Conservation (phyloP, 2,113 vertebrate species). For the Thinocorus orbignyianus region DNA sequence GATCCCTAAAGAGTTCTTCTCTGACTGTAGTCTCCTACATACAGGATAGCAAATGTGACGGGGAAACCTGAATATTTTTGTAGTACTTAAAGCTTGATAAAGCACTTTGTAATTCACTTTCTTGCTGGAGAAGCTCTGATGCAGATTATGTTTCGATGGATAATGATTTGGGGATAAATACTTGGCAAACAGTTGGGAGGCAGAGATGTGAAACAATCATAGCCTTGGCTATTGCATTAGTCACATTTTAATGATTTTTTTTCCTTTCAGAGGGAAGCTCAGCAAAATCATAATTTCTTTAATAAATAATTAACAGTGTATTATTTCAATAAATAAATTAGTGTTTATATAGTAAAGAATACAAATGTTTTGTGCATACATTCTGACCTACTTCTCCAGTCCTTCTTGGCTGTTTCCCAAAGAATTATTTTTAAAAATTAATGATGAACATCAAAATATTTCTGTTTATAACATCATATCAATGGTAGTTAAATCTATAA, state of each 20-base stretch:
- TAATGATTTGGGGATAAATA: conserved; percentile 47
- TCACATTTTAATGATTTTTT: conserved; percentile 63
- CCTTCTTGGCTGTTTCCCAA: conserved; percentile 76
- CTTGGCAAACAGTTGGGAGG: conserved; percentile 60
- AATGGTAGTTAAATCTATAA: conserved; percentile 88
- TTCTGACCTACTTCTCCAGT: conserved; percentile 69
- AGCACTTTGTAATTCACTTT: conserved; percentile 2
- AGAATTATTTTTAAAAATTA: conserved; percentile 78
- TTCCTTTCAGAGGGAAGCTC: conserved; percentile 48
- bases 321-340: conserved; percentile 82
- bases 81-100: neutral
- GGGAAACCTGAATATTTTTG: neutral
- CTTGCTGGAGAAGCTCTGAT: conserved; percentile 17
- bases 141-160: conserved; percentile 26
- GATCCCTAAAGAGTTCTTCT: neutral
- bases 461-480: conserved; percentile 88
- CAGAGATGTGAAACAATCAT: conserved; percentile 55
- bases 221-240: conserved; percentile 54
- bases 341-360: conserved; percentile 78
- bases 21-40: neutral
- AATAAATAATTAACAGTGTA: conserved; percentile 80
- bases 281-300: conserved; percentile 77
- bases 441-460: conserved; percentile 90
- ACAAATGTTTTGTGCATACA: conserved; percentile 78
- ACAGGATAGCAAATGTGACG: neutral